Evolutionary conservation across 2,113 vertebrate genomes (phyloP).

Genomic region (Haplochromis vanheusdeni): DNA sequence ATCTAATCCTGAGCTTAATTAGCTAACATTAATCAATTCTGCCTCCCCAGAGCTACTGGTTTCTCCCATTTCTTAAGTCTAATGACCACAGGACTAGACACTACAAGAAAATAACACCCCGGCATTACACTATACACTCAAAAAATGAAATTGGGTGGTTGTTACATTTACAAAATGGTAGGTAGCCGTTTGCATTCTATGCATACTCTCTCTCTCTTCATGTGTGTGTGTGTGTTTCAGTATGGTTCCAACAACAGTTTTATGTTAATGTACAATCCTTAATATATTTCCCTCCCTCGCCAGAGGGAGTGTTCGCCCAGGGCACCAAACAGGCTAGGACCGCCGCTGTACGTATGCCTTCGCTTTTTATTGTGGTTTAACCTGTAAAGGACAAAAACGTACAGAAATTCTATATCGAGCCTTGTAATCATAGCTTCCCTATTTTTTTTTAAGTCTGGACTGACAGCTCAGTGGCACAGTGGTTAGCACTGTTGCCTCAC

Average conservation of each 20-base stretch:
- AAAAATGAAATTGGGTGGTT: background rate
- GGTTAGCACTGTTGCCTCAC: fast-evolving
- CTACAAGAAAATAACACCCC: background rate
- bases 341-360: background rate
- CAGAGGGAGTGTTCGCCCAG: background rate
- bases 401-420: background rate
- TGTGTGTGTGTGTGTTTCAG: background rate
- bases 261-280: background rate
- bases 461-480: background rate
- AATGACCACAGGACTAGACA: background rate
- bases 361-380: background rate
- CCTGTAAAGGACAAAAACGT: background rate
- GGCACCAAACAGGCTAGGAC: background rate
- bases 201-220: background rate
- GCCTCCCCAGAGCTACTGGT: background rate
- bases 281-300: fast-evolving
- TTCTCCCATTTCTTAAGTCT: background rate
- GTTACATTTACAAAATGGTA: background rate
- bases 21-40: background rate
- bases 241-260: background rate
- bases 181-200: fast-evolving
- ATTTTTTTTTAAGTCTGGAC: fast-evolving
- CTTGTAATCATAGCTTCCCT: fast-evolving
- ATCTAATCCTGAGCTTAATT: background rate
- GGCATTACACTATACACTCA: background rate